These are phyloP conservation scores for Pseudolaguvia tuberculata DNA, from an alignment of 2,113 vertebrate species.

Conservation along the genomic window DNA sequence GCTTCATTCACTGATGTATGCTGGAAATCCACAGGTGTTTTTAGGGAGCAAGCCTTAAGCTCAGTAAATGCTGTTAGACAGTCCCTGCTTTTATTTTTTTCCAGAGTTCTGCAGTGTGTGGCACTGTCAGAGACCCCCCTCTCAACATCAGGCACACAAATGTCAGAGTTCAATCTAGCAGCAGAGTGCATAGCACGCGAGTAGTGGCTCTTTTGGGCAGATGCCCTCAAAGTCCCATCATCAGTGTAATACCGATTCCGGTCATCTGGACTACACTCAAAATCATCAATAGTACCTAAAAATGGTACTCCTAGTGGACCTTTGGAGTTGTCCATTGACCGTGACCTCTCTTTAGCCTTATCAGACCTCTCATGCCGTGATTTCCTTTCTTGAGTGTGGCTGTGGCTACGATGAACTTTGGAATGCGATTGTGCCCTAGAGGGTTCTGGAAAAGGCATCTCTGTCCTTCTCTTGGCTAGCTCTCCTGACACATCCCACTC, in stretches of 20 bases:
- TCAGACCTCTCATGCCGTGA: conserved; percentile 87
- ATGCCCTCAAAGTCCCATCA: conserved; percentile 85
- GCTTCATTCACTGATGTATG: conserved; percentile 85
- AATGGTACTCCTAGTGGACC: conserved; percentile 79
- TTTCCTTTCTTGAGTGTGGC: conserved; percentile 95
- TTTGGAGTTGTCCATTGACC: conserved; percentile 98
- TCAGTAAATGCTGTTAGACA: conserved; percentile 73
- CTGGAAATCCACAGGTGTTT: conserved; percentile 83
- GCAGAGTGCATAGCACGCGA: conserved; percentile 77
- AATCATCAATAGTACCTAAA: conserved; percentile 82
- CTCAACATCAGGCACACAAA: conserved; percentile 77
- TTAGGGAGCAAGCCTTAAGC: conserved; percentile 77
- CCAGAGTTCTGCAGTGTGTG: conserved; percentile 72
- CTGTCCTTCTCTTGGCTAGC: conserved; percentile 90
- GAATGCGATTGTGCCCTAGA: conserved; percentile 88
- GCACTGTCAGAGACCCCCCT: conserved; percentile 68
- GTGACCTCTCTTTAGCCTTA: conserved; percentile 95
- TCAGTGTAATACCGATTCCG: conserved; percentile 86
- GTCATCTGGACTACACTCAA: conserved; percentile 83
- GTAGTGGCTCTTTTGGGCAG: conserved; percentile 76
- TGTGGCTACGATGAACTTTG: conserved; percentile 96
- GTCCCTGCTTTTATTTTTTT: conserved; percentile 81
- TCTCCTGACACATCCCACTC: conserved; percentile 98
- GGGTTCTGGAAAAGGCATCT: conserved; percentile 97
- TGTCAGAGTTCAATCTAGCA: conserved; percentile 74